Evolutionary conservation across 2,888 invertebrate species (phyloP).

Genomic region (Ophioninae sp.): DNA sequence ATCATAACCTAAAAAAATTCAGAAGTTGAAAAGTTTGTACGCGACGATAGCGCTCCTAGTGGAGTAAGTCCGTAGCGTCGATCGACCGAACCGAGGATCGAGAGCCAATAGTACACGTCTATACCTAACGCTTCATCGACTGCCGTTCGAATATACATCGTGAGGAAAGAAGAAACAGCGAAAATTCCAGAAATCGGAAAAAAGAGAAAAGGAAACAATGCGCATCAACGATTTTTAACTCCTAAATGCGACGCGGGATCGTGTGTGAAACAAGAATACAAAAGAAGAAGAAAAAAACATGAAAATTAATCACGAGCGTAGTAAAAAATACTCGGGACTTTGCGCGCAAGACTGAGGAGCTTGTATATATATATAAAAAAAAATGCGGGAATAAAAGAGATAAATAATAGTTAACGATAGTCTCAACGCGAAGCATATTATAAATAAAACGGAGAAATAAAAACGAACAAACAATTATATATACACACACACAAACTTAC

Average conservation of each 20-base stretch:
- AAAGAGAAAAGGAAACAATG: slow-evolving; percentile 26
- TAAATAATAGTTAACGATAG: slow-evolving; percentile 51
- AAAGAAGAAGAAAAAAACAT: background rate
- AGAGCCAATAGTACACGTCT: slow-evolving; percentile 25
- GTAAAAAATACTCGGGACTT: slow-evolving; percentile 57
- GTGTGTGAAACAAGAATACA: background rate
- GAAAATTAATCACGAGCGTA: slow-evolving; percentile 32
- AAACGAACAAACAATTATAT: slow-evolving; percentile 32
- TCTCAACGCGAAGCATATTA: slow-evolving; percentile 58
- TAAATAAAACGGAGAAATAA: slow-evolving; percentile 33
- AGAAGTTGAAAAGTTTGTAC: background rate
- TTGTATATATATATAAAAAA: slow-evolving; percentile 50
- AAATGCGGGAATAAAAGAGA: slow-evolving; percentile 25
- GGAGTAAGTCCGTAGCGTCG: slow-evolving; percentile 5
- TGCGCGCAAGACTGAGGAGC: slow-evolving; percentile 59
- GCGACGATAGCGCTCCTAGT: background rate
- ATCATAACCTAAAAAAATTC: background rate
- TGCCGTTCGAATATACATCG: slow-evolving; percentile 43
- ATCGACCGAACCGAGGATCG: slow-evolving; percentile 8
- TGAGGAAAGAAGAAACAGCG: background rate
- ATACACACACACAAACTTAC: slow-evolving; percentile 43
- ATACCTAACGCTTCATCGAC: slow-evolving; percentile 44
- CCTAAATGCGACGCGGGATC: slow-evolving; percentile 16
- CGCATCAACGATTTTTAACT: slow-evolving; percentile 39
- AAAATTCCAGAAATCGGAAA: slow-evolving; percentile 6